Evolutionary conservation across 2,113 vertebrate genomes (phyloP).

Genomic region (Psophia crepitans): DNA sequence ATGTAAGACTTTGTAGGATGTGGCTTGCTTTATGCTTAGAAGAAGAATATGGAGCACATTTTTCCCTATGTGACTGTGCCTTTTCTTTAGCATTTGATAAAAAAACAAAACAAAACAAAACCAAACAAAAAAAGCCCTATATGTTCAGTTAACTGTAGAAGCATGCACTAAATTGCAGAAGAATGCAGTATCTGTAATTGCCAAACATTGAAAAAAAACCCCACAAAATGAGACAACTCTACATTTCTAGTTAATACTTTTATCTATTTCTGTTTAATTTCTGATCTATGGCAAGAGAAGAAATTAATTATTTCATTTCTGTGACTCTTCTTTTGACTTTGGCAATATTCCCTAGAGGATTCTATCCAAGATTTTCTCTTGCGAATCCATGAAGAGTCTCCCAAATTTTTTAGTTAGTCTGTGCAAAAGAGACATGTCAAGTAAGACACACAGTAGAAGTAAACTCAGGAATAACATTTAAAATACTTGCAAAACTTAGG

Average conservation of each 20-base stretch:
- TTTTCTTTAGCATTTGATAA: background rate
- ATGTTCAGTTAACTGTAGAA: background rate
- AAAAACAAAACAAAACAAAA: too few species aligned
- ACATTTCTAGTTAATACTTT: background rate
- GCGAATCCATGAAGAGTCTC: background rate
- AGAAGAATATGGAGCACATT: rapidly evolving
- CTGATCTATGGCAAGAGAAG: background rate
- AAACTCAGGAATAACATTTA: background rate
- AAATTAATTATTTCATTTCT: background rate
- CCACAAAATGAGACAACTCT: background rate
- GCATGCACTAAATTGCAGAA: background rate
- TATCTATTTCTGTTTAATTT: background rate
- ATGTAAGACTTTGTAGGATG: background rate
- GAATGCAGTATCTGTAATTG: background rate
- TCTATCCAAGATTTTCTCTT: background rate
- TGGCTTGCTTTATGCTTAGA: background rate
- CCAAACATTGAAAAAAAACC: background rate
- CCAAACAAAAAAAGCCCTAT: background rate
- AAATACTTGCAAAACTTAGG: background rate
- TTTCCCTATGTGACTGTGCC: background rate
- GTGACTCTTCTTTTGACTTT: background rate
- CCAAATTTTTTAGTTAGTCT: background rate
- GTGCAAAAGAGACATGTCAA: background rate
- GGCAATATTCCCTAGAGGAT: background rate
- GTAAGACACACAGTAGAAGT: background rate